Evolutionary conservation across 2,797 vertebrate species (phyloP).

Genomic region (Prionace glauca): DNA sequence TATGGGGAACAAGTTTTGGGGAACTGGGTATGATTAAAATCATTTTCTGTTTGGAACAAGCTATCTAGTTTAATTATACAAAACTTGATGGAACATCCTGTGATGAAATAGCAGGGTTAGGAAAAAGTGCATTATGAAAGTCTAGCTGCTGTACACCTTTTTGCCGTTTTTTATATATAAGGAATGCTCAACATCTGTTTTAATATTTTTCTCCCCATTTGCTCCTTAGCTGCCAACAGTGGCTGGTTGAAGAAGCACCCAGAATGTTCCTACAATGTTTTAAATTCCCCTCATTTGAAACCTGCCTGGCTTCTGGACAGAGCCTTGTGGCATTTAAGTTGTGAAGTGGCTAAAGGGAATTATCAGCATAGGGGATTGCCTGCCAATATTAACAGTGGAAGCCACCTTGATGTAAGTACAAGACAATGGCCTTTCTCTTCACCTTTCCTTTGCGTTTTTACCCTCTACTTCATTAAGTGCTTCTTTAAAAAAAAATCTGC

Average conservation of each 20-base stretch:
- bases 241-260: constrained; percentile 81
- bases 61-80: neutral
- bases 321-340: constrained; percentile 80
- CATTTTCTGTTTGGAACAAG: neutral
- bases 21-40: neutral
- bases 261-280: constrained; percentile 86
- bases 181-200: neutral
- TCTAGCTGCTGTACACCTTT: neutral
- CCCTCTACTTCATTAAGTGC: too few species aligned
- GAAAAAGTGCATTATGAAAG: neutral
- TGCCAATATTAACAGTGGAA: constrained; percentile 69
- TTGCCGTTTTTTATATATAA: neutral
- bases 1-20: neutral
- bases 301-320: constrained; percentile 89
- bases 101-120: neutral
- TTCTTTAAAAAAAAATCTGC: too few species aligned
- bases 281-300: constrained; percentile 88
- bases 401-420: constrained; percentile 73
- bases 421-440: neutral
- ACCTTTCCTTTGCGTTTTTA: neutral
- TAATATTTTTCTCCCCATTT: constrained; percentile 37
- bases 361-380: constrained; percentile 68
- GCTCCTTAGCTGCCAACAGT: constrained; percentile 75
- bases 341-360: constrained; percentile 69
- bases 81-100: neutral